A percentile compares a stretch with the other conserved stretches of the same genome.
Conservation (phyloP, 2,797 vertebrate species). For the Sebastes matsubarae region DNA sequence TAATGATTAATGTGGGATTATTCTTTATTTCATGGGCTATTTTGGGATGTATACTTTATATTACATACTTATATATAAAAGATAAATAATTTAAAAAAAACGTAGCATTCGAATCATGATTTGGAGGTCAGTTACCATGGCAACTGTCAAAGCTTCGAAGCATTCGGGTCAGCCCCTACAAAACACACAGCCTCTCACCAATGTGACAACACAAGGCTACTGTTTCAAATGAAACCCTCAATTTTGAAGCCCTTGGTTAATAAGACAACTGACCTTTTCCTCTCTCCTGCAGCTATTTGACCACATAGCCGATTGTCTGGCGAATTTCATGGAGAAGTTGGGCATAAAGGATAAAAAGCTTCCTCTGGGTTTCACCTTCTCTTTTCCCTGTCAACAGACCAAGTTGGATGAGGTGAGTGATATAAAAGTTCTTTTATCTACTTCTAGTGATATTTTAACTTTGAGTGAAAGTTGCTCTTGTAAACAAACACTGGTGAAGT, state of each 20-base stretch:
- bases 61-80: too few relatives aligned
- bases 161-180: too few relatives aligned
- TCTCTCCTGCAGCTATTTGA: constrained; percentile 88
- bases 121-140: too few relatives aligned
- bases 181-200: neutral
- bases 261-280: neutral
- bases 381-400: constrained; percentile 93
- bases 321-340: constrained; percentile 91
- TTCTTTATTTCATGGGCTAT: too few relatives aligned
- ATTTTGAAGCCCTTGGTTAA: neutral
- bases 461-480: neutral
- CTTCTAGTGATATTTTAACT: neutral
- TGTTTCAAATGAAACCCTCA: neutral
- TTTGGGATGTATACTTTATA: too few relatives aligned
- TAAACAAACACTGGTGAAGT: neutral
- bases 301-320: constrained; percentile 93
- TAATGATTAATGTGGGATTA: too few relatives aligned
- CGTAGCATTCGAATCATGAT: too few relatives aligned
- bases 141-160: too few relatives aligned
- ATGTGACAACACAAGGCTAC: too few relatives aligned
- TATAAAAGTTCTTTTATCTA: neutral
- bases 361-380: constrained; percentile 96
- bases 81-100: too few relatives aligned
- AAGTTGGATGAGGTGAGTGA: constrained; percentile 93
- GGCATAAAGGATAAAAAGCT: constrained; percentile 94